Evolutionary conservation across 2,888 invertebrate genomes (phyloP).

Genomic region (Uloborus plumipes): DNA sequence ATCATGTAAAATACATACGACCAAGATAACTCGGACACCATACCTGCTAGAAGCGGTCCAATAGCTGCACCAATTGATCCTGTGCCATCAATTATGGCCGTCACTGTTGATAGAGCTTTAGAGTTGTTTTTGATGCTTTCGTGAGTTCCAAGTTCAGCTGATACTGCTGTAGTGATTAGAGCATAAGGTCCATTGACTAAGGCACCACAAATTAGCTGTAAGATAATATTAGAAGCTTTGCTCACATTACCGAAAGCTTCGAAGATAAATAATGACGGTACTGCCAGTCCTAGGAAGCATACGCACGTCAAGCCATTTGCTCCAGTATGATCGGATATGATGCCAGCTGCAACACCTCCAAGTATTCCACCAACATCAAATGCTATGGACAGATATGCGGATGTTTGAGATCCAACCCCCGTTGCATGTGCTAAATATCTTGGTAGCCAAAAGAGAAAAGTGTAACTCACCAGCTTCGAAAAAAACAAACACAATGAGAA

Average conservation of each 20-base stretch:
- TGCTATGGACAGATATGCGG: slow-evolving; percentile 72
- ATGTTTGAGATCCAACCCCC: slow-evolving; percentile 69
- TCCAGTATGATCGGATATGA: slow-evolving; percentile 83
- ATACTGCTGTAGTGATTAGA: slow-evolving; percentile 95
- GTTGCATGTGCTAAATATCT: slow-evolving; percentile 79
- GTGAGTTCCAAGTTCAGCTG: slow-evolving; percentile 92
- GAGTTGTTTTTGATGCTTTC: slow-evolving; percentile 85
- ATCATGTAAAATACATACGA: slow-evolving; percentile 73
- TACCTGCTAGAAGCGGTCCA: slow-evolving; percentile 89
- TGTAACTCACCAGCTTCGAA: slow-evolving; percentile 96
- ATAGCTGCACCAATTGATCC: slow-evolving; percentile 94
- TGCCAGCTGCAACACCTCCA: slow-evolving; percentile 90
- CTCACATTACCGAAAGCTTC: slow-evolving; percentile 61
- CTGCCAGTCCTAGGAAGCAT: slow-evolving; percentile 83
- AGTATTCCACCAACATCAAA: slow-evolving; percentile 84
- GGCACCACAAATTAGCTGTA: slow-evolving; percentile 65
- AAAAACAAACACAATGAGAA: slow-evolving; percentile 94
- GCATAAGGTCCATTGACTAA: slow-evolving; percentile 95
- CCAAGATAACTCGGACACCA: slow-evolving; percentile 79
- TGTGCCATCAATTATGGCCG: slow-evolving; percentile 97
- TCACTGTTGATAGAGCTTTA: slow-evolving; percentile 94
- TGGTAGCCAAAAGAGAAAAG: slow-evolving; percentile 97
- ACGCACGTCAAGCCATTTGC: slow-evolving; percentile 91
- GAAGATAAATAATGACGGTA: slow-evolving; percentile 75
- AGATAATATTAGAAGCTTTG: slow-evolving; percentile 44